phyloP scores from a whole-genome alignment of 2,113 vertebrate species.

The Prolemur simus region DNA sequence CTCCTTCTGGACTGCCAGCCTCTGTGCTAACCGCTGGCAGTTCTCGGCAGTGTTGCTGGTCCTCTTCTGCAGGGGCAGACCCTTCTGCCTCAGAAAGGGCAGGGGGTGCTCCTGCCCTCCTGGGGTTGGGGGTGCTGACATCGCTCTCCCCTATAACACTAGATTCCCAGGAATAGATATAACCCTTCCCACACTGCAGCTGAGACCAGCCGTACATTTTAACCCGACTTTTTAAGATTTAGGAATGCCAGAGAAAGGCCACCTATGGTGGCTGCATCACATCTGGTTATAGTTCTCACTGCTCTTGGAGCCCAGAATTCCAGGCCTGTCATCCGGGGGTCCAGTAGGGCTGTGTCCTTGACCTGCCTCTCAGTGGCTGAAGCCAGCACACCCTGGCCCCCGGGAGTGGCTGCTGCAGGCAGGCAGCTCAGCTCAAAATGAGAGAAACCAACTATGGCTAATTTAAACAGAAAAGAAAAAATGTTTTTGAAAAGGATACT shows the following conservation, averaged over 20 bases:
- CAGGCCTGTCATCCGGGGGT: neutral
- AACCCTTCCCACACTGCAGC: neutral
- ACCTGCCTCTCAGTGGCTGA: neutral
- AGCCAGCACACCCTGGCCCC: neutral
- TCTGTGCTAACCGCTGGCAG: neutral
- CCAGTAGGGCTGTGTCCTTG: neutral
- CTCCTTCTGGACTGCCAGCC: rapidly evolving
- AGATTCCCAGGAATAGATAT: neutral
- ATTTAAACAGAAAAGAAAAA: neutral
- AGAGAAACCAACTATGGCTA: neutral
- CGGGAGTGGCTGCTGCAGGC: neutral
- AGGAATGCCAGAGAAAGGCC: neutral
- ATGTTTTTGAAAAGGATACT: neutral
- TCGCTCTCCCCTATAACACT: rapidly evolving
- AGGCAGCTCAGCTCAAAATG: neutral
- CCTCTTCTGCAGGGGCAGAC: neutral
- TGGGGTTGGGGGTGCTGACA: neutral
- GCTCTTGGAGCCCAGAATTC: neutral
- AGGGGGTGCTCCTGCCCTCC: neutral
- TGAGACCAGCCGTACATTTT: neutral
- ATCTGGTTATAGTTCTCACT: neutral
- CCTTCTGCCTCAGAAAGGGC: neutral
- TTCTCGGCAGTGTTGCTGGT: neutral
- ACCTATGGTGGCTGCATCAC: neutral
- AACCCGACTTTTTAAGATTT: neutral